Percentiles rank a stretch among this genome's conserved stretches.
Evolutionary conservation across 2,113 vertebrate genomes (phyloP).

Genomic region (Scolopax mira): DNA sequence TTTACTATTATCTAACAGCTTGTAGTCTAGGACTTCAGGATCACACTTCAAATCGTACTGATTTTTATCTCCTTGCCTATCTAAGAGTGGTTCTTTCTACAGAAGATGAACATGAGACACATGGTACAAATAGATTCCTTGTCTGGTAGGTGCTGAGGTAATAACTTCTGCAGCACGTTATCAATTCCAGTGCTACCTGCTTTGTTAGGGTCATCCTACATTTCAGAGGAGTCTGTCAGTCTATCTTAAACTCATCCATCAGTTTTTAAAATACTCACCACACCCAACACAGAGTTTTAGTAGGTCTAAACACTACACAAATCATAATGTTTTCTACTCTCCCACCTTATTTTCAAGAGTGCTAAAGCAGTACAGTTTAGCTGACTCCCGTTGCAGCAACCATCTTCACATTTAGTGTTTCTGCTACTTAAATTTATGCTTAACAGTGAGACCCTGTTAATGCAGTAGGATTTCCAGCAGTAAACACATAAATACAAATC

Average conservation of each 20-base stretch:
- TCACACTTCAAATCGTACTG: background rate
- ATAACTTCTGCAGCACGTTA: background rate
- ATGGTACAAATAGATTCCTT: background rate
- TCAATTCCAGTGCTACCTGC: background rate
- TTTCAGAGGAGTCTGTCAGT: background rate
- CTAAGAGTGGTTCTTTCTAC: background rate
- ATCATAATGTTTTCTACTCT: background rate
- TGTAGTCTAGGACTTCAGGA: background rate
- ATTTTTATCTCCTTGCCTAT: background rate
- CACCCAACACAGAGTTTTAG: background rate
- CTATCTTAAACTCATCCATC: background rate
- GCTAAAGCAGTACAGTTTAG: background rate
- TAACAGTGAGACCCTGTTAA: background rate
- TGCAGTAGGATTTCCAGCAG: background rate
- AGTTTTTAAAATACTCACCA: background rate
- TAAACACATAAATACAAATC: background rate
- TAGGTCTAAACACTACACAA: background rate
- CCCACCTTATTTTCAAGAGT: background rate
- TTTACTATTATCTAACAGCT: background rate
- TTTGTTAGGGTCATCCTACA: background rate
- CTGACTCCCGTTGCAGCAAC: background rate
- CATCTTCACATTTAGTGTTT: background rate
- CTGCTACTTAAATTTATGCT: background rate
- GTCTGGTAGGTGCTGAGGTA: background rate
- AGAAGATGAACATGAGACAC: background rate